These are phyloP conservation scores for Cydia amplana DNA, from an alignment of 1,140 invertebrate species.

Conservation along the genomic window DNA sequence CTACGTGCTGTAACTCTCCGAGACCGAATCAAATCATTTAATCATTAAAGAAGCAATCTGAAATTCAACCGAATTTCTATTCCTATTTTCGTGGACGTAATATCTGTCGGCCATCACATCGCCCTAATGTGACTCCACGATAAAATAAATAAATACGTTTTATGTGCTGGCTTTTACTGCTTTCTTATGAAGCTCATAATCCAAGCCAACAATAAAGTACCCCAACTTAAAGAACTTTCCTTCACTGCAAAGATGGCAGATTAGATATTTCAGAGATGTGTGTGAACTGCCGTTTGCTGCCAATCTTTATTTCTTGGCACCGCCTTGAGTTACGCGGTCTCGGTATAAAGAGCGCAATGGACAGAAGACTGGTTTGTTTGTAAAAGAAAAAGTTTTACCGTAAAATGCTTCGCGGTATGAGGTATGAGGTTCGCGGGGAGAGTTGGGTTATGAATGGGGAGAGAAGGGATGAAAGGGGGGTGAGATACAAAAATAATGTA, in stretches of 20 bases:
- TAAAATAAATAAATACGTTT: conserved; percentile 30
- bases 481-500: no score
- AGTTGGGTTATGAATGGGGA: no score
- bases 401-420: no score
- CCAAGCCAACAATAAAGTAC: conserved; percentile 28
- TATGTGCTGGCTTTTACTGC: conserved; percentile 29
- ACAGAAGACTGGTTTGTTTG: background rate
- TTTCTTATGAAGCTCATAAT: conserved; percentile 31
- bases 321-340: background rate
- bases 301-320: conserved; percentile 21
- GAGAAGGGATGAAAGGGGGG: no score
- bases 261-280: conserved; percentile 17
- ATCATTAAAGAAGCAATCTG: background rate
- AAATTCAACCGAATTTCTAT: background rate
- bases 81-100: background rate
- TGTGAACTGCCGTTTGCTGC: conserved; percentile 4
- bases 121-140: background rate
- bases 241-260: conserved; percentile 4
- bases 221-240: conserved; percentile 12
- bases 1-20: no score
- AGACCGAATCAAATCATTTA: background rate
- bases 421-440: no score
- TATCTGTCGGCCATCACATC: background rate
- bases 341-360: background rate
- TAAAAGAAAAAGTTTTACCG: conserved; percentile 4